Evolutionary conservation across 2,888 invertebrate species (phyloP).

Genomic region (Chaitophorus viminalis): DNA sequence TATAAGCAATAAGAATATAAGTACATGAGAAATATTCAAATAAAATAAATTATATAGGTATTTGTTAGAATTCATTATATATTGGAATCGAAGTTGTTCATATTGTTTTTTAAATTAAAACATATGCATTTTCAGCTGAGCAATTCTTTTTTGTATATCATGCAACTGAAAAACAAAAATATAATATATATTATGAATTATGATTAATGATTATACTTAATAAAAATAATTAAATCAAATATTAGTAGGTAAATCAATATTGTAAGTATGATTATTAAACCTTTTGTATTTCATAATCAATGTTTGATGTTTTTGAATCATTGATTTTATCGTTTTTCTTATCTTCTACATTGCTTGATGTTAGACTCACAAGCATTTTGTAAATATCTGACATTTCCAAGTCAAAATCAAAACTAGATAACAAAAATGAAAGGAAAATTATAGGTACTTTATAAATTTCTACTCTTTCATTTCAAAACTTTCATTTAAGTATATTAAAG

Average conservation of each 20-base stretch:
- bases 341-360: conserved; percentile 4
- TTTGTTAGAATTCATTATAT: no score
- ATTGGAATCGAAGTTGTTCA: no score
- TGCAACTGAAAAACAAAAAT: conserved; percentile 41
- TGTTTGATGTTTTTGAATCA: background rate
- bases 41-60: no score
- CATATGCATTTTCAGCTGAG: conserved; percentile 19
- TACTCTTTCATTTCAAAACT: no score
- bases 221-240: background rate
- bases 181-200: background rate
- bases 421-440: no score
- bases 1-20: no score
- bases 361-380: conserved; percentile 18
- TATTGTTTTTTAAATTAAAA: background rate
- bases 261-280: background rate
- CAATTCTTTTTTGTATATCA: conserved; percentile 47
- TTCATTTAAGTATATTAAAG: no score
- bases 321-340: background rate
- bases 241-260: background rate
- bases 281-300: conserved; percentile 49
- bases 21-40: no score
- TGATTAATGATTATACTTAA: no score
- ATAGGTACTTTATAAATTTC: no score
- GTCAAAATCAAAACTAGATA: conserved; percentile 49
- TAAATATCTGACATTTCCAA: conserved; percentile 57